phyloP scores from a whole-genome alignment of 2,888 invertebrate genomes.

The Anthophora plumipes region DNA sequence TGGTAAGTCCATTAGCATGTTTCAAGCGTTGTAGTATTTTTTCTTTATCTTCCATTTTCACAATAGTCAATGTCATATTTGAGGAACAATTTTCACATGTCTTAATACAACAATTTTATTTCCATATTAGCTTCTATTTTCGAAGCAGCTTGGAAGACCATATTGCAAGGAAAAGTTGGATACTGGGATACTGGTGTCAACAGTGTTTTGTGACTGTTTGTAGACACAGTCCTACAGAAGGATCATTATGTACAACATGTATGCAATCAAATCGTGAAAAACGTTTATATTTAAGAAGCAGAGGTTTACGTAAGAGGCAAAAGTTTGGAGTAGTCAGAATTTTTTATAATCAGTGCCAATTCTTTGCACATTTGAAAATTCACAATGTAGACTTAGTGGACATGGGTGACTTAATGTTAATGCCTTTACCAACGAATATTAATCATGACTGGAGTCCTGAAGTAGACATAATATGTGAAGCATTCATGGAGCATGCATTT shows the following conservation, averaged over 20 bases:
- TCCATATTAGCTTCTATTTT: slow-evolving; percentile 78
- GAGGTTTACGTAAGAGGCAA: slow-evolving; percentile 71
- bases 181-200: slow-evolving; percentile 81
- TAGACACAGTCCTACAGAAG: slow-evolving; percentile 63
- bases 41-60: background rate
- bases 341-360: slow-evolving; percentile 82
- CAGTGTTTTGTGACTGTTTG: slow-evolving; percentile 76
- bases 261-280: slow-evolving; percentile 62
- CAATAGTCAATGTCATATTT: background rate
- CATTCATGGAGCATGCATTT: slow-evolving; percentile 80
- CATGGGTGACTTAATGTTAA: slow-evolving; percentile 79
- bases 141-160: slow-evolving; percentile 79
- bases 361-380: slow-evolving; percentile 77
- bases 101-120: background rate
- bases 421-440: slow-evolving; percentile 78
- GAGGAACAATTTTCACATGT: background rate
- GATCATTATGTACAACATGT: slow-evolving; percentile 67
- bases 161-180: slow-evolving; percentile 78
- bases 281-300: slow-evolving; percentile 69
- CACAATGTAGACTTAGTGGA: slow-evolving; percentile 74
- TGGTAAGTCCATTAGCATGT: slow-evolving; percentile 71
- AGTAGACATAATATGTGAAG: slow-evolving; percentile 74
- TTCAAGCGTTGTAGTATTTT: background rate
- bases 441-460: slow-evolving; percentile 68
- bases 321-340: slow-evolving; percentile 74